Base-by-base conservation (phyloP, 2,797 vertebrate genomes). In the Poeciliopsis presidionis region DNA sequence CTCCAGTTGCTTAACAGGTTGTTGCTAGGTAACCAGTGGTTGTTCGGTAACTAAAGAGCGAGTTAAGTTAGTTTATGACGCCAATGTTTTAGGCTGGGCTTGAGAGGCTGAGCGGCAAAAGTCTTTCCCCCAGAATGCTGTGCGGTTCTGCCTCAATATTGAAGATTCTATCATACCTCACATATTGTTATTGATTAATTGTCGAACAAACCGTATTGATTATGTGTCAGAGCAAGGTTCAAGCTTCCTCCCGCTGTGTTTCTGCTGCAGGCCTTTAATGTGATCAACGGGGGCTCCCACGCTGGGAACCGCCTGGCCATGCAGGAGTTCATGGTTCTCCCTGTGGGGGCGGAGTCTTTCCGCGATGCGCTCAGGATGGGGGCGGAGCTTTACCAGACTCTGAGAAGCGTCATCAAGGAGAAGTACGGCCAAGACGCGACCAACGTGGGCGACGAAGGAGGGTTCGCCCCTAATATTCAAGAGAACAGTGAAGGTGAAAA, bases 271-370 rank as follows among this genome's bases (percentile, higher is more conserved):
- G 97, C 97, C 72, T 98, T 98, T 90, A 98, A 98, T 0, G 97
- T 98, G 80, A 98, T 98, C 95, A 98, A 98, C 0, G 97, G 97
- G 6, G 97, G 97, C 53, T 98, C 97, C 77, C 97, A 98, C 0
- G 97, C 97, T 33, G 97, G 97, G 13, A 98, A 98, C 94, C 97
- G 97, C 73, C 91, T 98, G 92, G 97, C 97, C 59, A 98, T 98
- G 97, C 97, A 98, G 88, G 97, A 98, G 91, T 98, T 98, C 87
- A 97, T 98, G 97, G 97, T 98, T 57, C 96, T 98, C 81, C 97
- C 97, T 0, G 97, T 98, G 33, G 97, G 97, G 22, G 97, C 97
- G 0, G 97, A 97, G 91, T 98, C 96, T 80, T 98, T 98, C 86
- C 96, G 96, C 0, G 97, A 98, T n/a, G 97, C 97, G 75, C 95